Evolutionary conservation across 2,797 vertebrate species (phyloP).

Genomic region (Taenioides sp.): DNA sequence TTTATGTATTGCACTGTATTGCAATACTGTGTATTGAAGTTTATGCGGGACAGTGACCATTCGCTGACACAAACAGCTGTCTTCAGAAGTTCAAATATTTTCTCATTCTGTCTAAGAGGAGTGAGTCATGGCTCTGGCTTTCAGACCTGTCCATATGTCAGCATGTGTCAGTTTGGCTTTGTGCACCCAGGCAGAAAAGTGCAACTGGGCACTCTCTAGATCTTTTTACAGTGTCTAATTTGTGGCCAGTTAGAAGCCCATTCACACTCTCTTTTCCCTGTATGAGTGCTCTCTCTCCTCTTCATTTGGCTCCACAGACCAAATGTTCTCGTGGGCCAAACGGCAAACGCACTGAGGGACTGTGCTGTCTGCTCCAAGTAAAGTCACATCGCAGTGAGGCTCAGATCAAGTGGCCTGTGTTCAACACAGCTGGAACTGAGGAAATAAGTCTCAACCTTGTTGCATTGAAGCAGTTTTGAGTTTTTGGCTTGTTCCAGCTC

Average conservation of each 20-base stretch:
- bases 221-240: slow-evolving; percentile 44
- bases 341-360: slow-evolving; percentile 57
- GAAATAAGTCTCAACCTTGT: slow-evolving; percentile 24
- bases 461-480: slow-evolving; percentile 33
- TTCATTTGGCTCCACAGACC: slow-evolving; percentile 31
- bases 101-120: slow-evolving; percentile 32
- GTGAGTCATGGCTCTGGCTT: slow-evolving; percentile 61
- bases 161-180: slow-evolving; percentile 45
- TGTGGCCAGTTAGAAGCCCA: slow-evolving; percentile 38
- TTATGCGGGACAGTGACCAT: slow-evolving; percentile 50
- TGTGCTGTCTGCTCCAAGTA: slow-evolving; percentile 50
- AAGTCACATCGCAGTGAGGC: slow-evolving; percentile 68
- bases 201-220: slow-evolving; percentile 50
- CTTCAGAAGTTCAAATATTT: slow-evolving; percentile 39
- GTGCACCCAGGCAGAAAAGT: slow-evolving; percentile 27
- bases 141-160: slow-evolving; percentile 50
- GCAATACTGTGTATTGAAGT: slow-evolving; percentile 38
- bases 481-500: slow-evolving; percentile 25
- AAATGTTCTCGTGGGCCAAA: slow-evolving; percentile 46
- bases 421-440: slow-evolving; percentile 51
- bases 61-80: slow-evolving; percentile 64
- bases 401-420: slow-evolving; percentile 41
- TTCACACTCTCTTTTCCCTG: slow-evolving; percentile 15
- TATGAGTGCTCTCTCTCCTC: slow-evolving; percentile 29
- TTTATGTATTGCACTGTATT: slow-evolving; percentile 39